Base-by-base conservation (phyloP, 2,797 vertebrate species). In the Huso huso region DNA sequence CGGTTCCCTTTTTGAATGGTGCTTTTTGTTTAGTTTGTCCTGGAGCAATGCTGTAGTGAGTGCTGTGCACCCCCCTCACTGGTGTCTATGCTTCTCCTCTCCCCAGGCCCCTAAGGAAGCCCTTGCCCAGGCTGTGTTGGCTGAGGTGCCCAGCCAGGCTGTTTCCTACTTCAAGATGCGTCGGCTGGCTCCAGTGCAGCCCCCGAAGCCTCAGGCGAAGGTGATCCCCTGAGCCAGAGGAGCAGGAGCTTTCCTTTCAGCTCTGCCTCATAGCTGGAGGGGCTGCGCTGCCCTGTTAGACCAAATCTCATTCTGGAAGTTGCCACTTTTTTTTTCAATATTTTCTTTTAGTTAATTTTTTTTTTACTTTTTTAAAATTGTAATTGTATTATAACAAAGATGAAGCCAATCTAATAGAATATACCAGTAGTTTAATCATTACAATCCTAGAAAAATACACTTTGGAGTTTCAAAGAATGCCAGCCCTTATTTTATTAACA, bases 61-160 rank as follows among this genome's bases (percentile, higher is more conserved):
- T 37, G 23, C 23, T 37, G 23, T 37, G 23, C 23, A 3, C 2
- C 23, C 23, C 23, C 23, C 23, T 37, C 23, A 37, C 23, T 37
- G 23, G 4, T 37, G 23, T 4, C 23, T 37, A 4, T 37, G 23
- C 2, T 37, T 37, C 23, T 37, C 23, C 57, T 72, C 58, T 64
- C 69, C 69, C 0, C 77, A 99, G 95, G 93, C 90, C 71, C 88
- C 94, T 4, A 72, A n/a, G 66, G 75, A 92, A 60, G 79, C 92
- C 6, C 75, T 99, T 75, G 91, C 92, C n/a, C 86, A 93, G 80
- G 78, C 81, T 4, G 92, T 97, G 62, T 85, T 98, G 7, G 93
- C 94, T 13, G 95, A 98, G 80, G 90, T 98, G 65, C 94, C 96
- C 0, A 86, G 74, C 66, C 95, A 97, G 76, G 73, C 98, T 70